Evolutionary conservation across 2,888 invertebrate species (phyloP), one percentile per base, ranked within the genome.

Genomic region (Dermolepida albohirtum): DNA sequence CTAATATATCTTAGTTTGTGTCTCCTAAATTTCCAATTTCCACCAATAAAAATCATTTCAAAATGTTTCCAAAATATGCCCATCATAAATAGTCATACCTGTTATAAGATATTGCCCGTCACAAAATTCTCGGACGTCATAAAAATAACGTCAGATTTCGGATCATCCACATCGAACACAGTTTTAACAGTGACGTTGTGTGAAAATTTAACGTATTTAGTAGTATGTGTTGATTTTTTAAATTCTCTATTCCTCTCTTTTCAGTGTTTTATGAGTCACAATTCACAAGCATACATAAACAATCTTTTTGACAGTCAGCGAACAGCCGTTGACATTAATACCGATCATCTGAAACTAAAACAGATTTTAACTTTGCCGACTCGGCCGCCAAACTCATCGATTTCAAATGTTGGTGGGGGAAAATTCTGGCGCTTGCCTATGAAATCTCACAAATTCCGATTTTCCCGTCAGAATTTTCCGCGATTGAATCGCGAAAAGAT

Each of bases 81-180:
- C 39, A 54, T 54, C 12, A 17, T 34, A 14, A 22, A 57, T n/a
- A 57, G 49, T 17, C 29, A 47, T 66, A 57, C 57, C 57, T 57
- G 66, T 66, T 57, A 66, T 57, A 66, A 57, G 40, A 57, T 55
- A 44, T 50, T 27, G 49, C 40, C 43, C 57, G 66, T 66, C 66
- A 50, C 66, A 17, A 40, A 59, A 40, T 40, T 39, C 41, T 17
- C 49, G 41, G 34, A 66, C 66, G 66, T 66, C 66, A 66, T 51
- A 52, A 64, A 64, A 52, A 27, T 64, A 64, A 59, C 59, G 59
- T 59, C 59, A 59, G 12, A 1, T 59, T 29, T 47, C 29, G 44
- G 34, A 10, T 47, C 43, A 47, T 59, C 16, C 27, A 27, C 29
- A 27, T 17, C 47, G 34, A 57, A 11, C 27, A 44, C 34, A 12